Conservation (phyloP, 2,113 vertebrate genomes). For the Brachypteracias leptosomus region DNA sequence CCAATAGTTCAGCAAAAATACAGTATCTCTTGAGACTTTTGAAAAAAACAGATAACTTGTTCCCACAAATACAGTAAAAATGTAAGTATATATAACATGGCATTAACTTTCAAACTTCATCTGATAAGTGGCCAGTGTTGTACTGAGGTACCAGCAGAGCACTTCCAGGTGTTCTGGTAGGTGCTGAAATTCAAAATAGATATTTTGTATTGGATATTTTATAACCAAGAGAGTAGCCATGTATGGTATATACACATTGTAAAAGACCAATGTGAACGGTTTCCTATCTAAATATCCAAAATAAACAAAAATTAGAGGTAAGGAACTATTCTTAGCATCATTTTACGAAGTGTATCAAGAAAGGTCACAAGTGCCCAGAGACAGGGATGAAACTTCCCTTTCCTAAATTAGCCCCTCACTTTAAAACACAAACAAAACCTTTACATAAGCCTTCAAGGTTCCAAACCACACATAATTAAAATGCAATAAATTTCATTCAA, state of each 20-base stretch:
- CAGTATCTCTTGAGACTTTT: background rate
- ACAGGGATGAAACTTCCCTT: background rate
- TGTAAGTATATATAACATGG: background rate
- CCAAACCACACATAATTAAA: background rate
- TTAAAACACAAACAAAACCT: background rate
- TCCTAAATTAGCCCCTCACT: background rate
- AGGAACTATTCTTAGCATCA: background rate
- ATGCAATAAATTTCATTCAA: background rate
- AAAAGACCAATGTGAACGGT: background rate
- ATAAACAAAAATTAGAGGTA: background rate
- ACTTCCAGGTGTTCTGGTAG: background rate
- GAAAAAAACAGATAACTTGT: background rate
- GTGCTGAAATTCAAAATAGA: background rate
- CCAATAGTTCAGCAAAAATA: background rate
- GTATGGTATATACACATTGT: background rate
- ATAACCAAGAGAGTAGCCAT: background rate
- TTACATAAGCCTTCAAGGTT: background rate
- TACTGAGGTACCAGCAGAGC: background rate
- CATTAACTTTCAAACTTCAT: background rate
- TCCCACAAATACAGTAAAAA: background rate
- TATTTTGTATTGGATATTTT: background rate
- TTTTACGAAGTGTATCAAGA: background rate
- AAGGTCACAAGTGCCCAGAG: accelerated
- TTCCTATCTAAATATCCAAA: background rate
- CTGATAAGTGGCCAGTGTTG: background rate